A percentile compares a stretch with the other conserved stretches of the same genome.
These are phyloP conservation scores for Teleopsis dalmanni DNA, from an alignment of 1,140 invertebrate genomes.

Conservation along the genomic window DNA sequence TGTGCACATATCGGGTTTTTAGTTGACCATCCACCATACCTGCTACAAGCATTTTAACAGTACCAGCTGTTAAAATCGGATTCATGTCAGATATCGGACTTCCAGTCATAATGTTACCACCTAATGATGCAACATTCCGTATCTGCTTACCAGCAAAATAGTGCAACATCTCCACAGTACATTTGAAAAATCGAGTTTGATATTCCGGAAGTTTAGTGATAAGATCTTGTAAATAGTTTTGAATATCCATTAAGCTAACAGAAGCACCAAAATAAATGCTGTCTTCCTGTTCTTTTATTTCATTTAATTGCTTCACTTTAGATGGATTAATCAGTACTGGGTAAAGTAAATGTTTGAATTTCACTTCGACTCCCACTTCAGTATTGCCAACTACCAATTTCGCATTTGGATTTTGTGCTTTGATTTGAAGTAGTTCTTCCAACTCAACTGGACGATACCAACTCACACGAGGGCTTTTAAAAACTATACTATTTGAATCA, in stretches of 20 bases:
- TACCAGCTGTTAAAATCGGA: constrained; percentile 79
- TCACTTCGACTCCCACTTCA: constrained; percentile 88
- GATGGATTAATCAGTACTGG: constrained; percentile 73
- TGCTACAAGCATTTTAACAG: constrained; percentile 49
- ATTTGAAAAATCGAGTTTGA: constrained; percentile 64
- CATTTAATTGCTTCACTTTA: constrained; percentile 61
- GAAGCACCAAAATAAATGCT: constrained; percentile 70
- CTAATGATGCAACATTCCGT: constrained; percentile 71
- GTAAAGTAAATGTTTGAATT: constrained; percentile 79
- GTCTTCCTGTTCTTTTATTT: constrained; percentile 49
- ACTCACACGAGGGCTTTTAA: constrained; percentile 59
- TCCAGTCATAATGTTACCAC: constrained; percentile 90
- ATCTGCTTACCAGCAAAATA: constrained; percentile 95
- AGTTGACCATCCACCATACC: constrained; percentile 49
- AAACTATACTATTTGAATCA: constrained; percentile 58
- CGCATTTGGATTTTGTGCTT: constrained; percentile 62
- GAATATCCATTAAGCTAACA: constrained; percentile 68
- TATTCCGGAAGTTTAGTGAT: constrained; percentile 52
- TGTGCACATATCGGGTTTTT: constrained; percentile 55
- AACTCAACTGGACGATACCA: constrained; percentile 76
- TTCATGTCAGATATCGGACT: constrained; percentile 95
- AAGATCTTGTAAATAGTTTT: constrained; percentile 52
- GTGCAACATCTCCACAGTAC: constrained; percentile 77
- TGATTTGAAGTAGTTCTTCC: constrained; percentile 63
- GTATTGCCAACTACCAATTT: constrained; percentile 94